Base-by-base conservation (phyloP, 2,113 vertebrate species). In the Mesocricetus auratus region DNA sequence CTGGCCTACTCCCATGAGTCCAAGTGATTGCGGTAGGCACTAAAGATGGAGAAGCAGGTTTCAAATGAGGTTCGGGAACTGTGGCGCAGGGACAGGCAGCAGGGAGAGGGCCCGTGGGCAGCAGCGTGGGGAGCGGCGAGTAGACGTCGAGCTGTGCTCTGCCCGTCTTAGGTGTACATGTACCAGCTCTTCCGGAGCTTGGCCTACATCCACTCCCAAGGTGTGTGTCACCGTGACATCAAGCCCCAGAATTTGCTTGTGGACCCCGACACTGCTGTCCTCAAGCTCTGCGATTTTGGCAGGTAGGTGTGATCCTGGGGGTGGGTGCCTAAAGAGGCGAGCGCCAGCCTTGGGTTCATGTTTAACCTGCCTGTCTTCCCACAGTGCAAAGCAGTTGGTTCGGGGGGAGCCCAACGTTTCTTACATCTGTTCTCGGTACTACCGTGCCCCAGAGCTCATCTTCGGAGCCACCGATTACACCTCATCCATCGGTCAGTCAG, bases 151-250 rank as follows among this genome's bases (percentile, higher is more conserved):
- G 58, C 89, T 56, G 83, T 94, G 42, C 50, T 81, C 45, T 62
- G 78, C 94, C 95, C 53, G 1, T 92, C 66, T 71, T 97, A 99
- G 99, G 99, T 99, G 96, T 99, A 99, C 98, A 99, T 99, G 99
- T 99, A 99, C 98, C 99, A 99, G 99, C 99, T 99, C 96, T 99
- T 99, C 98, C 99, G 99, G 98, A 99, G 99, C 97, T 97, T 99
- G 98, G 99, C 99, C 96, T 99, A 99, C 98, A 99, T 99, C 98
- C 99, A 99, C 99, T 99, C 99, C 98, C 99, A 99, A 98, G 99
- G 99, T 0, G 99, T 99, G 96, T 99, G 99, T 98, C 99, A 99
- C 98, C 98, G 99, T 81, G 99, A 99, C 98, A 99, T 99, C 98
- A 99, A 99, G 97, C 99, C 99, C 94, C 99, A 99, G 98, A 99